Base-by-base conservation (phyloP, 2,113 vertebrate species). In the Ciconia maguari region DNA sequence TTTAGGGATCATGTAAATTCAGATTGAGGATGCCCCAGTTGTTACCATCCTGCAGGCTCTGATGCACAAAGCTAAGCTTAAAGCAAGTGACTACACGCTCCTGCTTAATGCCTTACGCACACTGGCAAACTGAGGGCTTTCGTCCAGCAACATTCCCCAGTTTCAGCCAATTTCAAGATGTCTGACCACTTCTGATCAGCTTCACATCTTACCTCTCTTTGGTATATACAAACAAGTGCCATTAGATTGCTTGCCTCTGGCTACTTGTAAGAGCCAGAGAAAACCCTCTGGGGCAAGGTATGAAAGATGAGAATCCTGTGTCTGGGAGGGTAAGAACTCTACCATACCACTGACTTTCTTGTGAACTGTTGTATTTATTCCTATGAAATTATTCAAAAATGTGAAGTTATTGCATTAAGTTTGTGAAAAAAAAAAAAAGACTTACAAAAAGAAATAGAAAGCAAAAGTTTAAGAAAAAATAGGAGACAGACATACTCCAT, bases 221-320 rank as follows among this genome's bases (percentile, higher is more conserved):
- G 98, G 97, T 97, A 98, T 91, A 91, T 46, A 96, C 95, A 96
- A 95, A 86, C 76, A 96, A 96, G 76, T 83, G 87, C 79, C 94
- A 62, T 57, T 38, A 91, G 68, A 93, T 60, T 90, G 60, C 76
- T 93, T 92, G 32, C 30, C 49, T 75, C 88, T 36, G 38, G 79
- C 75, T 86, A 62, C 57, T 72, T 93, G 6, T 74, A 72, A 87
- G 54, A 95, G 68, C 60, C 95, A 81, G 65, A 90, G 88, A 83
- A 95, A 97, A 96, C 6, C 36, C 81, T 90, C 52, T 72, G 51
- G 48, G 89, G 74, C 64, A 94, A 93, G 18, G 68, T 54, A 91
- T 51, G 77, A 30, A 68, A 93, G 79, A 87, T 84, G 90, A 88
- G 21, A 82, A 91, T 75, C 90, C 52, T 90, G 7, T 29, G 30